Conservation (phyloP, 35 echinoderm and acorn worm genomes). For the Ophioderma brevispina region DNA sequence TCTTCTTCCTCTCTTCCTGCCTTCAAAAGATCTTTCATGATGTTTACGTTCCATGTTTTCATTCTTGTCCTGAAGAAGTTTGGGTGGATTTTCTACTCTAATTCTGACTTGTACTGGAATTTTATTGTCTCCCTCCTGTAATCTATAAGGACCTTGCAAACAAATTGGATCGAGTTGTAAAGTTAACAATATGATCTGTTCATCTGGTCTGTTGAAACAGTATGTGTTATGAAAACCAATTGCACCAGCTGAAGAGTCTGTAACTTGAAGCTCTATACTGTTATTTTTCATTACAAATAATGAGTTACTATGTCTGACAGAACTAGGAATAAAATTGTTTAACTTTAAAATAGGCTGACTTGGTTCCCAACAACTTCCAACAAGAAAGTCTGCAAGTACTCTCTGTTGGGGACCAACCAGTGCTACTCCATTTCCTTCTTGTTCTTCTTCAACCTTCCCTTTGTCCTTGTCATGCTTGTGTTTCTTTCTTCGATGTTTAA, state of each 20-base stretch:
- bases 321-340: conserved; percentile 60
- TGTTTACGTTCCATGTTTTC: not conserved
- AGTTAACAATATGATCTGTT: conserved; percentile 23
- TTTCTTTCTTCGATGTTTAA: conserved; percentile 49
- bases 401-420: conserved; percentile 49
- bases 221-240: not conserved
- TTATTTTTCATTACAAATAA: conserved; percentile 25
- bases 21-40: not conserved
- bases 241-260: not conserved
- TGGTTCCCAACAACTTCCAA: conserved; percentile 63
- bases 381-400: conserved; percentile 53
- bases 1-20: conserved; percentile 16
- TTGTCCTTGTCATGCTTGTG: conserved; percentile 54
- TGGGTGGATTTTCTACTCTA: not conserved
- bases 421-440: conserved; percentile 19
- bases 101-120: not conserved
- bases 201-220: conserved; percentile 33
- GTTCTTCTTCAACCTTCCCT: conserved; percentile 39
- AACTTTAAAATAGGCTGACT: conserved; percentile 33
- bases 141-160: not conserved
- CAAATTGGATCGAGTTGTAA: conserved; percentile 36
- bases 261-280: conserved; percentile 10
- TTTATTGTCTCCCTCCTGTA: conserved; percentile 8
- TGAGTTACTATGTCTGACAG: conserved; percentile 21
- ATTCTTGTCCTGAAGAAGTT: not conserved